phyloP scores from a whole-genome alignment of 30 jellyfish, hydroid and myxozoan species.

The Turritopsis dohrnii region DNA sequence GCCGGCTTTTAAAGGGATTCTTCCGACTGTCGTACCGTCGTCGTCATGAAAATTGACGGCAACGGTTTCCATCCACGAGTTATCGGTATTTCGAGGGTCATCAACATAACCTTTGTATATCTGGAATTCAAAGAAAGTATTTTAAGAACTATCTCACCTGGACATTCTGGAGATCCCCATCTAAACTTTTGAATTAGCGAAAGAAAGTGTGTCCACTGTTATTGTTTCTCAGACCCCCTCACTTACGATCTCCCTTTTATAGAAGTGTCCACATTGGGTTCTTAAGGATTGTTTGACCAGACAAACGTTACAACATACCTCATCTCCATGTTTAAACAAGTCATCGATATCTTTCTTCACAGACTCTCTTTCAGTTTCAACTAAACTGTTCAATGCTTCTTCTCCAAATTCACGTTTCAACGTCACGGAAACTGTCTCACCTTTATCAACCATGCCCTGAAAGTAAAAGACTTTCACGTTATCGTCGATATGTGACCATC shows the following conservation, averaged over 20 bases:
- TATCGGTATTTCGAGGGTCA: conserved; percentile 93
- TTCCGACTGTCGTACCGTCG: conserved; percentile 57
- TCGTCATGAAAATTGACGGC: conserved; percentile 96
- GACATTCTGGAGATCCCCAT: no score
- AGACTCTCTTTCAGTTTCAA: conserved; percentile 50
- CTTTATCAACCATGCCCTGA: conserved; percentile 98
- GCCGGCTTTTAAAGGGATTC: conserved; percentile 77
- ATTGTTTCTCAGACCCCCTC: no score
- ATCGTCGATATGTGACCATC: no score
- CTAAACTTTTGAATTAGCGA: no score
- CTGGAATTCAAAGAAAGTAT: conserved; percentile 22
- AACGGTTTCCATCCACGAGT: conserved; percentile 97
- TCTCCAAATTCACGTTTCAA: conserved; percentile 90
- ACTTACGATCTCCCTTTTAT: no score
- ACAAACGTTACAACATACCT: conserved; percentile 12
- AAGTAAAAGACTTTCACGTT: no score
- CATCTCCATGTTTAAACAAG: conserved; percentile 55
- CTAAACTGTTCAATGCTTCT: conserved; percentile 86
- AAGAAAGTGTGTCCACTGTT: no score
- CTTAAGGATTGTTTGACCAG: no score
- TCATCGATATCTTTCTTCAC: conserved; percentile 41
- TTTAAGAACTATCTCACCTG: no score
- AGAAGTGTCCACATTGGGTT: no score
- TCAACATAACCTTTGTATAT: conserved; percentile 92
- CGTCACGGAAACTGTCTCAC: conserved; percentile 84